Evolutionary conservation across 2,888 invertebrate species (phyloP), one percentile per base, ranked within the genome.

Genomic region (Ennomos fuscantarius): DNA sequence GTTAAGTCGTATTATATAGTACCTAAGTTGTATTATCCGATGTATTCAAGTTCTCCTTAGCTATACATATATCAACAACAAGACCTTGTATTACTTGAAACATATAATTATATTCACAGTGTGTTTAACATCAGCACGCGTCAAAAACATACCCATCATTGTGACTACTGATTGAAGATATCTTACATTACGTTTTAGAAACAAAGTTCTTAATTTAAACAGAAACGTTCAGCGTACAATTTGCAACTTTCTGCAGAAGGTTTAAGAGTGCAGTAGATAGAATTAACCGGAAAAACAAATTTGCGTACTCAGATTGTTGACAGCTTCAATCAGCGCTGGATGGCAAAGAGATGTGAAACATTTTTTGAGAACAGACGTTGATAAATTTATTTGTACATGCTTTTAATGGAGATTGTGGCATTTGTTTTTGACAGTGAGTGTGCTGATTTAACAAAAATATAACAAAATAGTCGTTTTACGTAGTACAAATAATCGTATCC

Each of bases 121-220:
- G 54, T 58, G 72, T 71, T 71, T 65, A 63, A 61, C 62, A 62
- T 65, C 48, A 65, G 54, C 69, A 70, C 70, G 70, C 69, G 72
- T 64, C 56, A 61, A 57, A 62, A 62, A 69, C 67, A 63, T 55
- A 59, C 65, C 40, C 62, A 75, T 76, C 73, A 73, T 73, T 63
- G 69, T 55, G 74, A 76, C 73, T 68, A 74, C 74, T 76, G 81
- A 81, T 81, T 76, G 74, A 73, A 78, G 81, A 78, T 81, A 78
- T 74, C 76, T 76, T 77, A 73, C 69, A 72, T 24, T 71, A 73
- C 70, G 70, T 72, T n/a, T 70, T 62, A 61, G 60, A 65, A 49
- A 69, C 76, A 62, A 72, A 24, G 5, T 24, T 24, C 24, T 53
- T 68, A 65, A 56, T 42, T 66, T 13, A 46, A 45, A 41, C 12